A percentile compares a stretch with the other conserved stretches of the same genome.
These are phyloP conservation scores for Vanessa atalanta DNA, from an alignment of 1,140 invertebrate species.

Conservation along the genomic window DNA sequence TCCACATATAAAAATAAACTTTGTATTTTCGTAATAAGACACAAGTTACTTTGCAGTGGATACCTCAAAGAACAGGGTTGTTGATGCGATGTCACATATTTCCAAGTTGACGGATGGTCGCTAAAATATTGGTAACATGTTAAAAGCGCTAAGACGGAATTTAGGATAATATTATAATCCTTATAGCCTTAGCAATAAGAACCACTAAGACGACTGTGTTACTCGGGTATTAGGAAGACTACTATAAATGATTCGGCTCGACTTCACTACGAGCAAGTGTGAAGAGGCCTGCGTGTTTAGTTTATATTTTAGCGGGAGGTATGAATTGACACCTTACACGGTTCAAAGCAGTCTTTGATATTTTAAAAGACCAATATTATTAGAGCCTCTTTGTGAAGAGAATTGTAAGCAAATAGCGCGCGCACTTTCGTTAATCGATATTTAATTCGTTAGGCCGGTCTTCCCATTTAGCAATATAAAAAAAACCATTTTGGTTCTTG, in stretches of 20 bases:
- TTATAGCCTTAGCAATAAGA: background rate
- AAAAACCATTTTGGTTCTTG: no score
- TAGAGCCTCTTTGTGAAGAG: no score
- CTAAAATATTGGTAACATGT: slow-evolving; percentile 39
- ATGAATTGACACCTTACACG: slow-evolving; percentile 1
- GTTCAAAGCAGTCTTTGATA: background rate
- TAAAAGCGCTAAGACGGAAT: slow-evolving; percentile 23
- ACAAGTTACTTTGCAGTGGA: background rate
- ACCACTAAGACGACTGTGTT: background rate
- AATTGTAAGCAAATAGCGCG: no score
- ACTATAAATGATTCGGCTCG: slow-evolving; percentile 32
- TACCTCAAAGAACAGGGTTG: slow-evolving; percentile 21
- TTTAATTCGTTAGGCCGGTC: no score
- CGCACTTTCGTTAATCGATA: no score
- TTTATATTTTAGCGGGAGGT: slow-evolving; percentile 9
- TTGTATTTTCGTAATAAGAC: background rate
- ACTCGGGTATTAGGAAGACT: slow-evolving; percentile 22
- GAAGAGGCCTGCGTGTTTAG: slow-evolving; percentile 15
- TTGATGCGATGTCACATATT: slow-evolving; percentile 32
- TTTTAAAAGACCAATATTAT: background rate
- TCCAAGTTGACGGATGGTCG: slow-evolving; percentile 34
- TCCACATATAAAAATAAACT: slow-evolving; percentile 2
- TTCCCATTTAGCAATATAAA: no score
- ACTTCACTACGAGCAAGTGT: slow-evolving; percentile 16
- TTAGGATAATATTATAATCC: background rate